Percentiles rank a stretch among this genome's conserved stretches.
phyloP scores from a whole-genome alignment of 2,888 invertebrate species.

The Plutella xylostella region DNA sequence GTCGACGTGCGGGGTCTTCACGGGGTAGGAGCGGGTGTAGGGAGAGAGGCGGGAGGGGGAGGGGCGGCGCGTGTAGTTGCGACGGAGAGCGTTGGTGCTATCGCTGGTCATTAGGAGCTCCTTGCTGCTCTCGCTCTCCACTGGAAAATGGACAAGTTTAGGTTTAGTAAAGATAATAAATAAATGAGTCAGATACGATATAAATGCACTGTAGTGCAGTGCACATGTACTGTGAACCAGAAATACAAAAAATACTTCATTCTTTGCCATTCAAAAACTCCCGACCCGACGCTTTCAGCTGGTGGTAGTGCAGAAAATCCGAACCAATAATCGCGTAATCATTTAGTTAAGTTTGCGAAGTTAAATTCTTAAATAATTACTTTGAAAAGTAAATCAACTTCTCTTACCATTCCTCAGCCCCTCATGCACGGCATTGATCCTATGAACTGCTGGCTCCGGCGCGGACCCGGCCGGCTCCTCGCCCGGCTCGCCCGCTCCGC shows the following conservation, averaged over 20 bases:
- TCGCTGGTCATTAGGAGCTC: slow-evolving; percentile 73
- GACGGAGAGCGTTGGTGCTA: slow-evolving; percentile 40
- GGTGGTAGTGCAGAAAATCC: too few relatives aligned
- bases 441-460: slow-evolving; percentile 43
- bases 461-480: slow-evolving; percentile 54
- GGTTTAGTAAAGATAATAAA: not conserved
- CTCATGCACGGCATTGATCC: slow-evolving; percentile 33
- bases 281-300: too few relatives aligned
- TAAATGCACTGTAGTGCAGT: too few relatives aligned
- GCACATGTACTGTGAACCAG: too few relatives aligned
- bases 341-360: too few relatives aligned
- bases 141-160: slow-evolving; percentile 27
- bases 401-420: too few relatives aligned
- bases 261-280: too few relatives aligned
- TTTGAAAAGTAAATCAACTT: too few relatives aligned
- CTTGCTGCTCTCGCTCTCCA: slow-evolving; percentile 70
- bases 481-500: slow-evolving; percentile 26
- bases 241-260: too few relatives aligned
- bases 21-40: slow-evolving; percentile 24
- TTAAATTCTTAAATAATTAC: too few relatives aligned
- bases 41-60: slow-evolving; percentile 42
- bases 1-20: not conserved
- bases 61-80: slow-evolving; percentile 49
- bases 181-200: not conserved
- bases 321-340: too few relatives aligned